These are phyloP conservation scores for Daktulosphaira vitifoliae DNA, from an alignment of 1,140 invertebrate genomes.

Conservation along the genomic window DNA sequence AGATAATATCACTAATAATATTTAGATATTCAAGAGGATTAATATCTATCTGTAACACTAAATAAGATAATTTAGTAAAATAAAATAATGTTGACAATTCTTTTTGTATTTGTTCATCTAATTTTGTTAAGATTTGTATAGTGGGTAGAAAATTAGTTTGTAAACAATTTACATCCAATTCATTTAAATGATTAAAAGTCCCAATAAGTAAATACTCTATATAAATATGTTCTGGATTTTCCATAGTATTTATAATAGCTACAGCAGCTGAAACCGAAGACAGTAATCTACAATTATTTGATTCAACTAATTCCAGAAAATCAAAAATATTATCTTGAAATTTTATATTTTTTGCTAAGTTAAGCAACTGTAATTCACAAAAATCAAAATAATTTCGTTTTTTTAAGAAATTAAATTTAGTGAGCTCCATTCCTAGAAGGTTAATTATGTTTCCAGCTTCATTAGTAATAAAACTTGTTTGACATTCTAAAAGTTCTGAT, in stretches of 20 bases:
- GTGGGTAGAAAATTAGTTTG: neutral
- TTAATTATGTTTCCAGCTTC: neutral
- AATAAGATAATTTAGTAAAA: constrained; percentile 6
- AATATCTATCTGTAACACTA: neutral
- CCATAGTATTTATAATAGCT: neutral
- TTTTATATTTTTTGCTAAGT: neutral
- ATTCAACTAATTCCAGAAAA: constrained; percentile 8
- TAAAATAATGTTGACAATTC: neutral
- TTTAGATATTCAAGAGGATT: neutral
- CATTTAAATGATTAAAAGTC: neutral
- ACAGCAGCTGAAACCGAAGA: neutral
- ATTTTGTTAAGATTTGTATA: neutral
- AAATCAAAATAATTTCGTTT: neutral
- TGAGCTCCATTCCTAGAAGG: neutral
- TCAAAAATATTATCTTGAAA: neutral
- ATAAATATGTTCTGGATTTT: neutral
- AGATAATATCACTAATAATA: neutral
- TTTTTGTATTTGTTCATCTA: neutral
- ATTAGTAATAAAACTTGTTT: neutral
- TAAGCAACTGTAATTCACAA: constrained; percentile 9
- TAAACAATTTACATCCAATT: neutral
- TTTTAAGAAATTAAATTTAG: neutral
- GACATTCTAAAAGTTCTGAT: neutral
- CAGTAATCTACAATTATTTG: neutral
- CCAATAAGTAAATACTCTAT: constrained; percentile 2